Base-by-base conservation (phyloP, 2,888 invertebrate genomes). In the Andrena minutula region DNA sequence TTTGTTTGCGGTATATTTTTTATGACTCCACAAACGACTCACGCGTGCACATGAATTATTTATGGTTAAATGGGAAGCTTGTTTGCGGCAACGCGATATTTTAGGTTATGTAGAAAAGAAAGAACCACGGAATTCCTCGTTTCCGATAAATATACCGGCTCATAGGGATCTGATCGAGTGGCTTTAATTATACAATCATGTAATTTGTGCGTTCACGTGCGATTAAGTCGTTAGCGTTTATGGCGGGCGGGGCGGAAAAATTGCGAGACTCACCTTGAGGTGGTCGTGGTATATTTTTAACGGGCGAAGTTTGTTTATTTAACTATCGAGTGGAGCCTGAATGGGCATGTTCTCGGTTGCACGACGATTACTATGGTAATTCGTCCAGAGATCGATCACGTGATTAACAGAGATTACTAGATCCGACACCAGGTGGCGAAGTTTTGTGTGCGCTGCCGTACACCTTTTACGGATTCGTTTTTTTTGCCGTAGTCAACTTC, bases 191-290 rank as follows among this genome's bases (percentile, higher is more conserved):
- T 75, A 75, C 83, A 82, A 82, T 82, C 76, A 71, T 70, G 83
- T 69, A 82, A 75, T 82, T 71, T 75, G 75, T 79, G 70, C 83
- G 76, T 69, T 82, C 82, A 82, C 75, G 81, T 82, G 83, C 70
- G 83, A 82, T 82, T 82, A 82, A 82, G 83, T 82, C 83, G 83
- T 82, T 82, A 82, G 64, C 35, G 47, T 82, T 82, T 82, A 82
- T 75, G 65, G 63, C 20, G 60, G 49, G 65, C 64, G 60, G 47
- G 49, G 56, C 47, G 60, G 32, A 70, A 82, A 68, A 68, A 63
- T 81, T 41, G 56, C 73, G 35, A 47, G 58, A 35, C 56, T 51
- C 30, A 20, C 30, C 56, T 28, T 30, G 66, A 58, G 58, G 30
- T 41, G 16, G 26, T 10, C 41, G 20, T 23, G 30, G 30, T 5